Evolutionary conservation across 2,888 invertebrate species (phyloP).

Genomic region (Hydraecia micacea): DNA sequence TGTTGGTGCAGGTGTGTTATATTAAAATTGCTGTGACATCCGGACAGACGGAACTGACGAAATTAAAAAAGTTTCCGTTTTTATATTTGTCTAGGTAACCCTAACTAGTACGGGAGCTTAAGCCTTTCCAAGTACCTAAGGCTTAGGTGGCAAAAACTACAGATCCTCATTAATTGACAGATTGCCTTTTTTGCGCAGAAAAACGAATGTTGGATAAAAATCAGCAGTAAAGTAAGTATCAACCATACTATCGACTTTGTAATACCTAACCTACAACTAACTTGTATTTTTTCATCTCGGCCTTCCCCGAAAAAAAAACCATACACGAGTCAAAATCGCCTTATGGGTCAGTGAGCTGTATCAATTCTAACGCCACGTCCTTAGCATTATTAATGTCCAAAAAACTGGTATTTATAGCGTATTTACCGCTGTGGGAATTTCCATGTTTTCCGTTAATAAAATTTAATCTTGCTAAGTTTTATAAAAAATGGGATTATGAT

Average conservation of each 20-base stretch:
- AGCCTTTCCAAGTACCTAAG: background rate
- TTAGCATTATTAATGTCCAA: conserved; percentile 10
- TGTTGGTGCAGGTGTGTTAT: too few species aligned
- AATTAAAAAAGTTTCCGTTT: too few species aligned
- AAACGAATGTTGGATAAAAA: background rate
- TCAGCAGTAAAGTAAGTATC: conserved; percentile 4
- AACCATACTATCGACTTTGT: conserved; percentile 15
- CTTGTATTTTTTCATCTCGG: background rate
- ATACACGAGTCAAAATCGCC: conserved; percentile 18
- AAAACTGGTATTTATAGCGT: conserved; percentile 17
- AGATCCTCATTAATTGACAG: background rate
- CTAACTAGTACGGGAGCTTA: background rate
- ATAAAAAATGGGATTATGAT: background rate
- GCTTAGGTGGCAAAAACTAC: background rate
- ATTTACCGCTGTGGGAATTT: conserved; percentile 30
- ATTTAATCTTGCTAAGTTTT: conserved; percentile 16
- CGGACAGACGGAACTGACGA: too few species aligned
- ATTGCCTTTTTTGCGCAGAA: background rate
- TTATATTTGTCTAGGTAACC: background rate
- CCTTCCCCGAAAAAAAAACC: conserved; percentile 22
- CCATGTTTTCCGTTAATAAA: conserved; percentile 23
- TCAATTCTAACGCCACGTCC: background rate
- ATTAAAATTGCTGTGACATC: too few species aligned
- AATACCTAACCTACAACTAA: conserved; percentile 23
- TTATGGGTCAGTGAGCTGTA: conserved; percentile 7